A percentile compares a stretch with the other conserved stretches of the same genome.
Evolutionary conservation across 2,797 vertebrate species (phyloP).

Genomic region (Micromesistius poutassou): DNA sequence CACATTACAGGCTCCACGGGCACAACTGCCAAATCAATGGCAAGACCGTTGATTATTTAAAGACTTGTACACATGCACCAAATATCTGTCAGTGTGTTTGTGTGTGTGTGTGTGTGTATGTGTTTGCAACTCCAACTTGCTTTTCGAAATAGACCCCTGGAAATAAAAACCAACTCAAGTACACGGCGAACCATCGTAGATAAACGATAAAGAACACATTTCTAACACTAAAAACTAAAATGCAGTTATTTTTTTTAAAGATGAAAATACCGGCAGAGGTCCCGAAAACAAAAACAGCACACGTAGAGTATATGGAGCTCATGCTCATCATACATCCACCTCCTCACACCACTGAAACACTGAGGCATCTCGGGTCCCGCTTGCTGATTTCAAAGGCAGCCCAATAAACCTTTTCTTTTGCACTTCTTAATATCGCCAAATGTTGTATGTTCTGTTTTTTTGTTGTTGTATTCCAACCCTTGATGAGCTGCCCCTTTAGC

Average conservation of each 20-base stretch:
- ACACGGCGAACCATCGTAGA: background rate
- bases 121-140: background rate
- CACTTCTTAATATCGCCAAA: background rate
- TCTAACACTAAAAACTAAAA: background rate
- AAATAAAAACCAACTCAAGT: background rate
- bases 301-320: background rate
- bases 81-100: conserved; percentile 10
- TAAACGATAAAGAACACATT: background rate
- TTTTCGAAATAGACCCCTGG: conserved; percentile 1
- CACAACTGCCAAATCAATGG: conserved; percentile 41
- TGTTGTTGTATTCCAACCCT: background rate
- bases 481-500: too few species aligned
- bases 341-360: background rate
- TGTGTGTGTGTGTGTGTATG: background rate
- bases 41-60: conserved; percentile 29
- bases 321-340: background rate
- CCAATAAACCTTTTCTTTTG: background rate
- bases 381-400: background rate
- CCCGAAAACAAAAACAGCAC: background rate
- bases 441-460: background rate
- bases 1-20: conserved; percentile 43
- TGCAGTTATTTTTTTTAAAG: background rate
- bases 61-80: conserved; percentile 18
- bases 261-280: background rate
- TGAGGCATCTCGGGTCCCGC: too few species aligned